Base-by-base conservation (phyloP, 2,113 vertebrate species). In the Mesitornis unicolor region DNA sequence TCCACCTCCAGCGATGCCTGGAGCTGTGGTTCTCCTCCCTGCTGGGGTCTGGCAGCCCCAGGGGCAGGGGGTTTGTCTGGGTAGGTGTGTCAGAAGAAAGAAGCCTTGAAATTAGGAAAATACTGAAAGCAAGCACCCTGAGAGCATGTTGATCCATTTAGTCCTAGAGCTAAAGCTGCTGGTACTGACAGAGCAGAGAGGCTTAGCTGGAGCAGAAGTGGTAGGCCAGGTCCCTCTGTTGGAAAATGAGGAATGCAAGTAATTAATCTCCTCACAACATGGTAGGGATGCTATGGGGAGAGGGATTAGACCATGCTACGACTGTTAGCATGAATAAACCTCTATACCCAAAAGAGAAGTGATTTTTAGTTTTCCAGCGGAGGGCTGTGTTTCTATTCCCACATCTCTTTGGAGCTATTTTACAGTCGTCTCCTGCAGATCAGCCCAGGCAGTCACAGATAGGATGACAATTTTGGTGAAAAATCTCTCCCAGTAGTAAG, bases 401-500 rank as follows among this genome's bases (percentile, higher is more conserved):
- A 31, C 25, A n/a, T 45, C 29, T 79, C 61, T 84, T 83, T 36
- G 35, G 48, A 91, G 25, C 11, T 76, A 36, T 69, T 95, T 90
- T 93, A 59, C 61, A 56, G 57, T 63, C 3, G 0, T 51, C 63
- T 78, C 74, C 87, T 68, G 24, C 74, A 89, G 74, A 82, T 71
- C 78, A 76, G 73, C 65, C 36, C 70, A 90, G 81, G 43, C 31
- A 75, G 53, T 76, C 84, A 90, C 57, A 68, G 82, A 73, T 38
- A 24, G 79, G 93, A 71, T 65, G 75, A 85, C 94, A 87, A 56
- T 68, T n/a, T 82, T 65, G 25, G 73, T 89, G 94, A 95, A 97
- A 94, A 93, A 94, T 89, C 33, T 91, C 78, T 94, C 84, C 87
- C 78, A 64, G 82, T 87, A 85, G 84, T 85, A 91, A 91, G 82